Percentiles rank a stretch among this genome's conserved stretches.
Evolutionary conservation across 2,113 vertebrate species (phyloP).

Genomic region (Lanius ludovicianus): DNA sequence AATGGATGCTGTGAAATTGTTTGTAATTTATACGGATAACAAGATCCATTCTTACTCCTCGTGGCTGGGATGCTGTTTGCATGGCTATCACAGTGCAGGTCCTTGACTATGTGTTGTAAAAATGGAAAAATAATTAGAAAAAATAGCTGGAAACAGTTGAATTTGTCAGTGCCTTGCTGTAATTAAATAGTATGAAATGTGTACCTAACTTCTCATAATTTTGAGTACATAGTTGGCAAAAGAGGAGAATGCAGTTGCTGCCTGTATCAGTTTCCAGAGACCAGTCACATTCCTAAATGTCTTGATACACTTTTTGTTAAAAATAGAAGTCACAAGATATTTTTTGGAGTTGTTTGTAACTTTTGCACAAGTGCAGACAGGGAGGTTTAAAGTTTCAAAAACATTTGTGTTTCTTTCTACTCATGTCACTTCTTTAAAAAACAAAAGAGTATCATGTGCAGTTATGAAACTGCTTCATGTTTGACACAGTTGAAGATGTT

Average conservation of each 20-base stretch:
- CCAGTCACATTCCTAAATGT: not conserved
- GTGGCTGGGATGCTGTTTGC: not conserved
- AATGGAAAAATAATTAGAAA: not conserved
- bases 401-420: not conserved
- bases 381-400: conserved; percentile 13
- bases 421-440: not conserved
- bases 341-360: not conserved
- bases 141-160: not conserved
- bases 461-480: conserved; percentile 23
- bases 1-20: not conserved
- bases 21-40: accelerated
- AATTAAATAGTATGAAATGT: not conserved
- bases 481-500: conserved; percentile 45
- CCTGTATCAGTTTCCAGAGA: not conserved
- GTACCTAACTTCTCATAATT: not conserved
- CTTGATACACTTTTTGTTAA: not conserved
- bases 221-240: not conserved
- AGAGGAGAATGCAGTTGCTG: not conserved
- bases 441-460: not conserved
- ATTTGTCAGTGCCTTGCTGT: not conserved
- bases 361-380: not conserved
- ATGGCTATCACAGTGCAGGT: not conserved
- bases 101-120: not conserved
- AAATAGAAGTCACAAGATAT: not conserved
- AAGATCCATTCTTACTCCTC: not conserved